Percentiles rank a stretch among this genome's conserved stretches.
Evolutionary conservation across 1,140 invertebrate genomes (phyloP).

Genomic region (Halictus rubicundus): DNA sequence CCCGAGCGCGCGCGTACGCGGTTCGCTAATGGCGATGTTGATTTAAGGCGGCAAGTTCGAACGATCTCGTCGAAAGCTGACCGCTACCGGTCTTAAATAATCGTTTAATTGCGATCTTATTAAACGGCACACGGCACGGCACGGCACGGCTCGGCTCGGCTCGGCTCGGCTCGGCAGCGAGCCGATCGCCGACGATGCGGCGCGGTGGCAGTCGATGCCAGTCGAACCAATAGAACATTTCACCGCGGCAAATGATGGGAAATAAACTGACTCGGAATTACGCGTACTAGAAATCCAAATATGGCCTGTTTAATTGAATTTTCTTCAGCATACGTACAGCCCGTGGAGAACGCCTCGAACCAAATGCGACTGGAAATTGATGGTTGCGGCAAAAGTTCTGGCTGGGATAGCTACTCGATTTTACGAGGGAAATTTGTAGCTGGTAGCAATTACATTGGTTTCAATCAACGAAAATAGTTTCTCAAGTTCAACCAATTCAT

Average conservation of each 20-base stretch:
- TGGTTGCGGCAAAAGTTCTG: too few relatives aligned
- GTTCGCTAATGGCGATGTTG: slow-evolving; percentile 36
- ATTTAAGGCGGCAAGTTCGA: slow-evolving; percentile 33
- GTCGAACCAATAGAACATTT: neutral
- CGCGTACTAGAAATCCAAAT: neutral
- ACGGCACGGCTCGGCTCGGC: neutral
- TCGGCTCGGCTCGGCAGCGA: neutral
- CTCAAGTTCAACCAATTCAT: too few relatives aligned
- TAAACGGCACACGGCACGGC: slow-evolving; percentile 19
- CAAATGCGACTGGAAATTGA: too few relatives aligned
- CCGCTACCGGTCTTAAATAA: slow-evolving; percentile 66
- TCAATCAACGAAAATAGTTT: too few relatives aligned
- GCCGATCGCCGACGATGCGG: too few relatives aligned
- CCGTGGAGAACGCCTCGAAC: too few relatives aligned
- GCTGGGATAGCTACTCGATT: too few relatives aligned
- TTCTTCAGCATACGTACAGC: too few relatives aligned
- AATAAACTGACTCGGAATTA: neutral
- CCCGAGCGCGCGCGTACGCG: neutral
- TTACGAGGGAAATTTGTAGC: too few relatives aligned
- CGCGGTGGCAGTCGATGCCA: too few relatives aligned
- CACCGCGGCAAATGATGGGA: neutral
- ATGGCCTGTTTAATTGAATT: neutral
- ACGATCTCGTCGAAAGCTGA: slow-evolving; percentile 44
- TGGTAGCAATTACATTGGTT: too few relatives aligned
- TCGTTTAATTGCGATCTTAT: slow-evolving; percentile 59